Base-by-base conservation (phyloP, 2,888 invertebrate genomes). In the Ophonus ardosiacus region DNA sequence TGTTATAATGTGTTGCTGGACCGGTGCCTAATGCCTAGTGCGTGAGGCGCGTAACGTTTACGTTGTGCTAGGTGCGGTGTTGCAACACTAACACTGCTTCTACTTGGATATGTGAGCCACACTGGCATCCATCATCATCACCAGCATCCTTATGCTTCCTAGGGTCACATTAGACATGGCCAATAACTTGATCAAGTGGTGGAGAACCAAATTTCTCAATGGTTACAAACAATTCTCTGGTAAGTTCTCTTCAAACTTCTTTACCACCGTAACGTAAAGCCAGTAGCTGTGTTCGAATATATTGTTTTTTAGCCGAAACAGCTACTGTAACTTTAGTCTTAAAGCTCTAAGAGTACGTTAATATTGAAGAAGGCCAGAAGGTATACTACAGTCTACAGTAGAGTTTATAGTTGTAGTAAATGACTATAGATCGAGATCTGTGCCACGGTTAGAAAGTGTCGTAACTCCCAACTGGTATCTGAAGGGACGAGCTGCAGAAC, bases 151-250 rank as follows among this genome's bases (percentile, higher is more conserved):
- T 84, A 84, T 84, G 84, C 24, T 78, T 63, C 84, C 84, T 78
- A 86, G 86, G 87, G 65, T 85, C 31, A 65, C 86, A 81, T 85
- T 92, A 93, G 93, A 93, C 93, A 95, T 95, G 95, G 95, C 95
- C 92, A 94, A 94, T 92, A 94, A 94, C 93, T 93, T 95, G 91
- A 94, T 95, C 92, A 94, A 94, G 93, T 95, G 95, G 95, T 95
- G 95, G 94, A 94, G 94, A 93, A 94, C 94, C 92, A 94, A 94
- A 93, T 94, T 95, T 92, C 93, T 94, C 92, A 94, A 94, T 93
- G 94, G 94, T 92, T 95, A 95, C 92, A 95, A 94, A 92, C 94
- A 94, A 91, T 94, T 95, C 91, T 94, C 94, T 93, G 93, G 95
- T 95, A 93, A 93, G 92, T 92, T 18, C 6, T 3, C 5, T 31